A percentile compares a stretch with the other conserved stretches of the same genome.
phyloP scores from a whole-genome alignment of 1,140 invertebrate species.

The Heliconius nattereri region DNA sequence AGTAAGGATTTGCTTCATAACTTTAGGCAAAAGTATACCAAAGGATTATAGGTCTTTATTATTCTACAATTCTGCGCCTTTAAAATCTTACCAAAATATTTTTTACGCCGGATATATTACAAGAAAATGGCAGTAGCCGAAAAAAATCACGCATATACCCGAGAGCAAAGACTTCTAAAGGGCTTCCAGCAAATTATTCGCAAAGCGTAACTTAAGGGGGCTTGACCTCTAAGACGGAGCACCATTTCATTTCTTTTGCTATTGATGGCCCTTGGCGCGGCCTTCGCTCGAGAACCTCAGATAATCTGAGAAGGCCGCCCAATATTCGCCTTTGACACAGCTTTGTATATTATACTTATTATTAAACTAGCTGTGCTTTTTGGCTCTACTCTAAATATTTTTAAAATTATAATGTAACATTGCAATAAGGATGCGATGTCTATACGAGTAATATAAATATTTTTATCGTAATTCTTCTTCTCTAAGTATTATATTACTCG shows the following conservation, averaged over 20 bases:
- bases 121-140: not conserved
- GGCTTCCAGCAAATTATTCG: constrained; percentile 34
- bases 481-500: too few relatives aligned
- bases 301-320: constrained; percentile 42
- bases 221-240: constrained; percentile 57
- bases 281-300: constrained; percentile 39
- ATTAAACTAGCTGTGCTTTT: not conserved
- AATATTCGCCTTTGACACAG: constrained; percentile 25
- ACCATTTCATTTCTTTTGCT: constrained; percentile 56
- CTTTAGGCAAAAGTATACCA: too few relatives aligned
- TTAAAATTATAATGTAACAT: not conserved
- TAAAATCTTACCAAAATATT: not conserved
- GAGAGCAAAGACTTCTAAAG: constrained; percentile 18
- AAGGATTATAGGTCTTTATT: not conserved
- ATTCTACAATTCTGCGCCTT: not conserved
- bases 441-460: too few relatives aligned
- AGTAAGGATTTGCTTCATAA: not conserved
- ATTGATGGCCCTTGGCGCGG: constrained; percentile 49
- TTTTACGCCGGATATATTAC: not conserved
- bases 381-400: not conserved
- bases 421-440: too few relatives aligned
- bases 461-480: too few relatives aligned
- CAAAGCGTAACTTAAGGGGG: constrained; percentile 40
- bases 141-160: constrained; percentile 19
- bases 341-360: constrained; percentile 5